Percentiles rank a stretch among this genome's conserved stretches.
These are phyloP conservation scores for Centropus bengalensis DNA, from an alignment of 2,113 vertebrate genomes.

Conservation along the genomic window DNA sequence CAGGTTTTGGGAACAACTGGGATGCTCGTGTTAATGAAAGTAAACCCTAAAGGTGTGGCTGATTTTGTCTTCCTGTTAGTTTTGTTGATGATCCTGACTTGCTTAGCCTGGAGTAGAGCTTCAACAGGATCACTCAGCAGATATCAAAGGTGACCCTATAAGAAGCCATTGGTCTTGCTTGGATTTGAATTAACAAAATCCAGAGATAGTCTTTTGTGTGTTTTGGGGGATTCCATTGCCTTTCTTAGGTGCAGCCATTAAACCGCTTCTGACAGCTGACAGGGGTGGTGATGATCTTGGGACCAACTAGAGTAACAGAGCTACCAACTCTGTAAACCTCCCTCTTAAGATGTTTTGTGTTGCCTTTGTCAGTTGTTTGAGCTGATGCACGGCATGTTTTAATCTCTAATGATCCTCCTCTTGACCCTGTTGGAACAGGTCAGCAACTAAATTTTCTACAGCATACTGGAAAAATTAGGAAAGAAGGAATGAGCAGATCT, in stretches of 20 bases:
- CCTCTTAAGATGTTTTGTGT: background rate
- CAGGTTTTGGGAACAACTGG: background rate
- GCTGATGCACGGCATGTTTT: background rate
- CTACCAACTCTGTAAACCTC: background rate
- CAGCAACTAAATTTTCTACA: constrained; percentile 34
- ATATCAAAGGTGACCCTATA: background rate
- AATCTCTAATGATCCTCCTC: constrained; percentile 22
- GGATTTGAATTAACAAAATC: background rate
- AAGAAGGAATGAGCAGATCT: constrained; percentile 33
- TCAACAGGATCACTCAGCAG: background rate
- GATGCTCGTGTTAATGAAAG: background rate
- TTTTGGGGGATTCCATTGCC: background rate
- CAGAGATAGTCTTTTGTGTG: background rate
- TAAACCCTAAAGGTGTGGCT: background rate
- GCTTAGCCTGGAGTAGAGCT: background rate
- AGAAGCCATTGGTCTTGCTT: background rate
- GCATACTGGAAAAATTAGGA: constrained; percentile 26
- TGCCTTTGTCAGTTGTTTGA: constrained; percentile 7
- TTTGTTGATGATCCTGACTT: background rate
- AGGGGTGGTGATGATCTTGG: background rate
- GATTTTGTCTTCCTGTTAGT: background rate
- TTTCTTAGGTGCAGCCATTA: background rate
- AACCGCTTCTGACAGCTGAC: background rate
- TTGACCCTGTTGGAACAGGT: constrained; percentile 42
- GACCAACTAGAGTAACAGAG: background rate